A percentile compares a stretch with the other conserved stretches of the same genome.
Evolutionary conservation across 2,113 vertebrate genomes (phyloP).

Genomic region (Harpagus bidentatus): DNA sequence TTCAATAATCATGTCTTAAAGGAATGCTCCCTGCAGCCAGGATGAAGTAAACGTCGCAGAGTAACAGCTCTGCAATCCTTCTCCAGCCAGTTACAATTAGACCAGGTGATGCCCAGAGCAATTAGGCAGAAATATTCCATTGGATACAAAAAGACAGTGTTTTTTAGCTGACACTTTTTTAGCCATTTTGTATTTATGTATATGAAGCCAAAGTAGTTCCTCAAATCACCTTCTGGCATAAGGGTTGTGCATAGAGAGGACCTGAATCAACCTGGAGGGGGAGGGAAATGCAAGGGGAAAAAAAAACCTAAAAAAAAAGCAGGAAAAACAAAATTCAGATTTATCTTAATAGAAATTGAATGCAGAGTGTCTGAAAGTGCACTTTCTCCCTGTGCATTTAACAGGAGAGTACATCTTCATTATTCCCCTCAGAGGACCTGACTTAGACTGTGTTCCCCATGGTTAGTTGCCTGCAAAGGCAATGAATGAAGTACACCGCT

Average conservation of each 20-base stretch:
- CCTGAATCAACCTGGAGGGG: not conserved
- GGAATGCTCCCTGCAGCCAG: not conserved
- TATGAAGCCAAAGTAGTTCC: not conserved
- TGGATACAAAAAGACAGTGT: not conserved
- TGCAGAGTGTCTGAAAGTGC: not conserved
- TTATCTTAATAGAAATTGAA: not conserved
- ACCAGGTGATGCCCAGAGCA: not conserved
- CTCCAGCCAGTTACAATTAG: not conserved
- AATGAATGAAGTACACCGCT: accelerated
- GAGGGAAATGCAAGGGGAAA: not conserved
- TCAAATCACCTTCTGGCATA: not conserved
- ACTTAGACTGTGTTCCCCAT: not conserved
- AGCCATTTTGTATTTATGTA: not conserved
- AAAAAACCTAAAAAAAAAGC: not conserved
- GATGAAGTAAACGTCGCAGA: not conserved
- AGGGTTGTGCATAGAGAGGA: not conserved
- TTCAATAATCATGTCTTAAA: not conserved
- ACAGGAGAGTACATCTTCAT: not conserved
- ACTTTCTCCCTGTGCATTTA: not conserved
- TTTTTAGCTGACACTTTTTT: not conserved
- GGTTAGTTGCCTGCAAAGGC: not conserved
- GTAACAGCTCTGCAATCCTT: not conserved
- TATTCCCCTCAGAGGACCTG: not conserved
- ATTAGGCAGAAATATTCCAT: not conserved
- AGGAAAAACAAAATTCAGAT: not conserved